Evolutionary conservation across 2,797 vertebrate genomes (phyloP), one percentile per base, ranked within the genome.

Genomic region (Chanos chanos): DNA sequence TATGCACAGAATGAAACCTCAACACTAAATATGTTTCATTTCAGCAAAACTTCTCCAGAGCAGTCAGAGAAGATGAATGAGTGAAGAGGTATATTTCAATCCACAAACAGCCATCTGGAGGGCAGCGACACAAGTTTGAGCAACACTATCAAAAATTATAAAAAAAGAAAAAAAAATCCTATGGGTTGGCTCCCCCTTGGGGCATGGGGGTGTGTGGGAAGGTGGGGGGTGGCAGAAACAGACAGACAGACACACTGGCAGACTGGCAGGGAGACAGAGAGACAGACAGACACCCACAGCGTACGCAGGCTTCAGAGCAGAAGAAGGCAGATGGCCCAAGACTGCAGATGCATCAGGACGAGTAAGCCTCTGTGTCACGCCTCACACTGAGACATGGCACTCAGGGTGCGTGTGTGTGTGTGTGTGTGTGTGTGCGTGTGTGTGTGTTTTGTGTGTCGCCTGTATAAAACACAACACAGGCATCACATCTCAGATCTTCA

Each of bases 311-410:
- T 13, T 31, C n/a, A 34, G 16, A 13, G 41, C 31, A 33, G 49
- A 34, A 25, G 7, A 6, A 25, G 33, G 56, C 66, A 64, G 66
- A 73, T 69, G 71, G 66, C 48, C 52, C n/a, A 44, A 50, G 41
- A 43, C 21, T 18, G 36, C 52, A 16, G 39, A 44, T 10, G 7
- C 41, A 62, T 53, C 34, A n/a, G 7, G 48, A 48, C 53, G 22
- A 12, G 10, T 24, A 51, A 47, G 39, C 39, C 19, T 30, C 40
- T 28, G 54, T 21, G 22, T 39, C 16, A 30, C 41, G 37, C 44
- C 51, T 48, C 28, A 63, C 33, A 28, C 22, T 41, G 31, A 54
- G 31, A 37, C 4, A 28, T 1, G 39, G 41, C 7, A 8, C 7
- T 10, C 7, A 18, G 7, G n/a, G n/a, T n/a, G 4, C 19, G 2